Percentiles rank a stretch among this genome's conserved stretches.
Evolutionary conservation across 2,797 vertebrate genomes (phyloP).

Genomic region (Psittacula derbiana): DNA sequence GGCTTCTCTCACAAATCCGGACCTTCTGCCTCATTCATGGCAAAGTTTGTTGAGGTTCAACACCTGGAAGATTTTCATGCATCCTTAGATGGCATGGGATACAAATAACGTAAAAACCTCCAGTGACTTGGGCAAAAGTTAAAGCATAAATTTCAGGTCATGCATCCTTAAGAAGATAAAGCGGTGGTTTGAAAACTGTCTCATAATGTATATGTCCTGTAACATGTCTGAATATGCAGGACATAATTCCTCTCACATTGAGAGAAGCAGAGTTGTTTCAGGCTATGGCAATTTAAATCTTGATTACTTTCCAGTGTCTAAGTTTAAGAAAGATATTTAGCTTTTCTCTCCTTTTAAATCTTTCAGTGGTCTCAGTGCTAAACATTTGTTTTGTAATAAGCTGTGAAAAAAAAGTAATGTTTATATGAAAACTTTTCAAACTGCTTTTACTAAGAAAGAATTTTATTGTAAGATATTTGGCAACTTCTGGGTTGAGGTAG

Average conservation of each 20-base stretch:
- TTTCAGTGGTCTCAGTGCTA: background rate
- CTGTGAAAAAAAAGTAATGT: background rate
- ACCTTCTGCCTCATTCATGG: background rate
- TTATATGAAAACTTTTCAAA: background rate
- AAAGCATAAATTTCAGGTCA: background rate
- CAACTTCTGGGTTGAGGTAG: background rate
- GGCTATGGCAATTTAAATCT: background rate
- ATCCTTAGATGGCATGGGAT: background rate
- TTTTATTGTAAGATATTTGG: background rate
- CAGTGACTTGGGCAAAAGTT: background rate
- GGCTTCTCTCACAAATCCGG: background rate
- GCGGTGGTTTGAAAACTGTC: background rate
- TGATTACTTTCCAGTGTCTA: constrained; percentile 6
- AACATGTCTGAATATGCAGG: constrained; percentile 21
- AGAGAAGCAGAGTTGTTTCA: constrained; percentile 14
- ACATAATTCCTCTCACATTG: constrained; percentile 5
- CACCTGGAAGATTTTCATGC: background rate
- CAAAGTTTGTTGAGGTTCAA: background rate
- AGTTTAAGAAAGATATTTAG: background rate
- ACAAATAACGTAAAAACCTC: background rate
- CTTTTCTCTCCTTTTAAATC: background rate
- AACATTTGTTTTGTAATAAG: constrained; percentile 18
- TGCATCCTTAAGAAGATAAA: background rate
- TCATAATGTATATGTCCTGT: background rate
- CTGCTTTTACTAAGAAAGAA: background rate